Conservation (phyloP, 2,888 invertebrate species). For the Catonia carolina region DNA sequence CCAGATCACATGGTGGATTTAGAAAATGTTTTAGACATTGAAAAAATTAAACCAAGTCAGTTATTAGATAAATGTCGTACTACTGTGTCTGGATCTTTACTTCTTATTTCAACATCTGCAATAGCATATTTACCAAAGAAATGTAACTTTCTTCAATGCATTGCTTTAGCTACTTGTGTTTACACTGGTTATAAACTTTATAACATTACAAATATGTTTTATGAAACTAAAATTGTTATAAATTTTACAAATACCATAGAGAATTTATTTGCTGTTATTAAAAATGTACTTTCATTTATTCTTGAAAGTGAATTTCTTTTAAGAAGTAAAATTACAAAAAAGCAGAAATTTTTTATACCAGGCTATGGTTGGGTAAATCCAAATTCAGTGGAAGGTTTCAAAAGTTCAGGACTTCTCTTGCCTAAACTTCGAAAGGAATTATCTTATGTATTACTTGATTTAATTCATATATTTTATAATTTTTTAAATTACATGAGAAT, state of each 20-base stretch:
- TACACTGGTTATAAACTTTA: too few relatives aligned
- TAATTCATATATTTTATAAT: neutral
- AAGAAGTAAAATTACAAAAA: neutral
- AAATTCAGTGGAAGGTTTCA: too few relatives aligned
- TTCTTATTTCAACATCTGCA: too few relatives aligned
- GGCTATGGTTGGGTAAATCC: too few relatives aligned
- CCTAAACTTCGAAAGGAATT: neutral
- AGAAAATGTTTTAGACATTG: neutral
- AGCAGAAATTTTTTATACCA: neutral
- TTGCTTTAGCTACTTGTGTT: neutral
- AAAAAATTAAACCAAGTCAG: neutral
- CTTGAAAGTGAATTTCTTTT: constrained; percentile 1
- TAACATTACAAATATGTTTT: too few relatives aligned
- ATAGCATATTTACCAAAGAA: too few relatives aligned
- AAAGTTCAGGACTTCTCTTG: neutral
- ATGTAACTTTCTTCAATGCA: neutral
- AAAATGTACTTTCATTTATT: neutral
- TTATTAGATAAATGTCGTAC: too few relatives aligned
- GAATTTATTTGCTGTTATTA: neutral
- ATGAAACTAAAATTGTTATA: too few relatives aligned
- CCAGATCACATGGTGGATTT: neutral
- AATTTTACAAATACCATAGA: neutral
- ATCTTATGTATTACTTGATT: neutral
- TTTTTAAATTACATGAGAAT: too few relatives aligned
- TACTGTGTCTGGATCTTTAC: too few relatives aligned